Base-by-base conservation (phyloP, 2,888 invertebrate genomes). In the Tuta absoluta region DNA sequence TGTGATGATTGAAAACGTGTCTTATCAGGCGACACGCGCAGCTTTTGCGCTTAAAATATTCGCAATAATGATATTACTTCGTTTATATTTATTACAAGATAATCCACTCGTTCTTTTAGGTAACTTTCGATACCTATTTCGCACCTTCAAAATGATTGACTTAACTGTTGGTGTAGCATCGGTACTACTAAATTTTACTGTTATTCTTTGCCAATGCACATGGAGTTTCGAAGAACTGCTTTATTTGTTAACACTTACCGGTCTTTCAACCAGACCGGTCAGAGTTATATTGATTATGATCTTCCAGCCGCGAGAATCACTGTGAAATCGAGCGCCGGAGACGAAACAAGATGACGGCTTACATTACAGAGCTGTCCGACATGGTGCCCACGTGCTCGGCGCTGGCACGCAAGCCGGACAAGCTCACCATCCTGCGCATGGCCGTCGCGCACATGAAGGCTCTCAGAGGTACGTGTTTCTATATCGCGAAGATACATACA, bases 361-460 rank as follows among this genome's bases (percentile, higher is more conserved):
- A 99, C 92, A 99, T 99, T 89, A 99, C 99, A 82, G 99, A 99
- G 93, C 93, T 99, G 77, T 99, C 98, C 73, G 99, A 99, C 92
- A 99, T 99, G 99, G 99, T 99, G 82, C 99, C 99, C 80, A 98
- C 99, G 78, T 99, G 99, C 92, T 98, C 98, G 81, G 98, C 99
- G 59, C 93, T 99, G 74, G 99, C 99, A 64, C 94, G 99, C 73
- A 99, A 99, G 89, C 99, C 99, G 62, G 99, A 99, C 93, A 99
- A 99, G 91, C 94, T 99, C 70, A 99, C 99, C 76, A 99, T 99
- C 85, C 94, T 99, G 68, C 95, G 99, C 80, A 99, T 99, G 99
- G 99, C 99, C 59, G 99, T 99, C 67, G 98, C 99, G 21, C 99
- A 99, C 87, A 99, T 99, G 99, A 99, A 99, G 92, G 97, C 97